phyloP scores from a whole-genome alignment of 2,888 invertebrate species.

The Sesamia inferens region DNA sequence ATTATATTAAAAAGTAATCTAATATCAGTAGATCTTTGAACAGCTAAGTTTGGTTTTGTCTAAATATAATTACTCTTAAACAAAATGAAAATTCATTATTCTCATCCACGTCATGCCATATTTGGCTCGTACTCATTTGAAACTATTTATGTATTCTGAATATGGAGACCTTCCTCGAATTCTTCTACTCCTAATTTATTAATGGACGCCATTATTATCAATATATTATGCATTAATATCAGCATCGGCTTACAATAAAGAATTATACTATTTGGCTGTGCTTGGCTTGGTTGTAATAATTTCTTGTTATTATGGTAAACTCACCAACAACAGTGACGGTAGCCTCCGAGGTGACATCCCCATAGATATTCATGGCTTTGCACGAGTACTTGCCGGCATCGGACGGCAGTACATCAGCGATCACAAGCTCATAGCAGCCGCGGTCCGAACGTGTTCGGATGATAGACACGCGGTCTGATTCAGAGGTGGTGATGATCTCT shows the following conservation, averaged over 20 bases:
- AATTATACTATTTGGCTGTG: not conserved
- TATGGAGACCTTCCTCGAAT: too few relatives aligned
- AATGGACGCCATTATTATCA: not conserved
- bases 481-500: slow-evolving; percentile 92
- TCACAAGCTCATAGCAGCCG: slow-evolving; percentile 96
- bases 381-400: slow-evolving; percentile 97
- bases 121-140: not conserved
- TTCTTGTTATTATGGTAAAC: slow-evolving; percentile 47
- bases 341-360: slow-evolving; percentile 94
- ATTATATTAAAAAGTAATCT: too few relatives aligned
- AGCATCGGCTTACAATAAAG: not conserved
- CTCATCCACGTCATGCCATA: not conserved
- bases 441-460: slow-evolving; percentile 93
- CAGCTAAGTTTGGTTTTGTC: not conserved
- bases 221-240: not conserved
- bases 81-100: not conserved
- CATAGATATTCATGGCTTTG: slow-evolving; percentile 94
- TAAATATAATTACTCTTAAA: not conserved
- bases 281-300: not conserved
- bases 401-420: slow-evolving; percentile 93
- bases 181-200: not conserved
- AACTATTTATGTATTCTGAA: not conserved
- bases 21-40: not conserved
- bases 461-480: slow-evolving; percentile 92
- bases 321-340: slow-evolving; percentile 94